Conservation (phyloP, 2,797 vertebrate species). For the Clamator glandarius region DNA sequence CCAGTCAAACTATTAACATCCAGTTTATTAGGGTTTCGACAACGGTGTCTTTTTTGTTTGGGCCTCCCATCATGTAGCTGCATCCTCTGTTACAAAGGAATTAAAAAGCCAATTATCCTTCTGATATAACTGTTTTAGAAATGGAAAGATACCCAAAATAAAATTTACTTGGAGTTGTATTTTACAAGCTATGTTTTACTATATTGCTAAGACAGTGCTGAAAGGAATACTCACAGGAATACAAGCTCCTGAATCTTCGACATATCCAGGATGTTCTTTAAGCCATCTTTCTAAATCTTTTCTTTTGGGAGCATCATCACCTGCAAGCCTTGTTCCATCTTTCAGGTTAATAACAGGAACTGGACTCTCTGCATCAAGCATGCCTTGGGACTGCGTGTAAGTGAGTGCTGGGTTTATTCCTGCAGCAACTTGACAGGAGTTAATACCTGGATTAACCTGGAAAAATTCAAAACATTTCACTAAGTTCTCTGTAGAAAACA, state of each 20-base stretch:
- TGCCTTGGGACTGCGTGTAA: slow-evolving; percentile 76
- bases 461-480: neutral
- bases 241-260: slow-evolving; percentile 94
- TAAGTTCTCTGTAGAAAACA: neutral
- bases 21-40: slow-evolving; percentile 97
- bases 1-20: slow-evolving; percentile 97
- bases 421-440: slow-evolving; percentile 82
- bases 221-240: slow-evolving; percentile 86
- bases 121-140: neutral
- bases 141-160: fast-evolving
- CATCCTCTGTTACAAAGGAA: slow-evolving; percentile 81
- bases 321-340: slow-evolving; percentile 96
- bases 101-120: neutral
- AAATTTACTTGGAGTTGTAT: neutral
- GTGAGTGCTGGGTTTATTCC: slow-evolving; percentile 73
- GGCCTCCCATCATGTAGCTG: slow-evolving; percentile 94
- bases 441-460: slow-evolving; percentile 86
- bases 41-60: slow-evolving; percentile 98
- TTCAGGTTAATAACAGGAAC: slow-evolving; percentile 97
- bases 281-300: slow-evolving; percentile 96
- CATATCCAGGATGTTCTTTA: slow-evolving; percentile 94
- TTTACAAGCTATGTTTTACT: neutral
- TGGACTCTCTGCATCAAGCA: slow-evolving; percentile 86
- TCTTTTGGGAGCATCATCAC: slow-evolving; percentile 93
- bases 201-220: neutral